Evolutionary conservation across 2,888 invertebrate species (phyloP), one percentile per base, ranked within the genome.

Genomic region (Synanthedon andrenaeformis): DNA sequence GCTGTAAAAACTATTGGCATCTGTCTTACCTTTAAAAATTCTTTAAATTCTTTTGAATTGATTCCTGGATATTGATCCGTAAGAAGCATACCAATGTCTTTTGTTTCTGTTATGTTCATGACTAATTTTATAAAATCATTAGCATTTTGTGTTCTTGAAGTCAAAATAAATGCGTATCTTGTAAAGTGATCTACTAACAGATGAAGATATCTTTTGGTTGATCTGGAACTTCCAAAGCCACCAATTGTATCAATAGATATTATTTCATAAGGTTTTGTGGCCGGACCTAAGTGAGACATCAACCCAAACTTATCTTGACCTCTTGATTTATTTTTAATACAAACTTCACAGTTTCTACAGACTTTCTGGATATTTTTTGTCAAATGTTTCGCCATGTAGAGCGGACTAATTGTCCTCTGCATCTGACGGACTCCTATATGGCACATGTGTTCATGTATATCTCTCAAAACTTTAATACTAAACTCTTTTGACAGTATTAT

Each of bases 1-100:
- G 67, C 70, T 3, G 69, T 72, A 52, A 71, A 72, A 49, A 72
- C 53, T 49, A 71, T 55, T 51, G 52, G 41, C 51, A 67, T 62
- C 4, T 55, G 41, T 49, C 59, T 57, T 19, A 58, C 55, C 8
- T 55, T 42, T 19, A 65, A 53, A 52, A 56, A 62, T 6, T 14
- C 41, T 53, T 64, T 60, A 14, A 60, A 62, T 53, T 59, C 58
- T 50, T 53, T 64, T 1, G 66, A 65, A 56, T 65, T 66, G 6
- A 67, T 62, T 12, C 65, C 66, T 3, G 66, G 69, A 42, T 69
- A 67, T 61, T 68, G 66, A 49, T 66, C 60, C 4, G 59, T 42
- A 2, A 63, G 56, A 11, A 60, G 28, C 53, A 63, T 49, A 3
- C 42, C 59, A 57, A 62, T 59, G 3, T 58, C 42, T 19, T 61